phyloP scores from a whole-genome alignment of 2,113 vertebrate species.

The Microcebus murinus region DNA sequence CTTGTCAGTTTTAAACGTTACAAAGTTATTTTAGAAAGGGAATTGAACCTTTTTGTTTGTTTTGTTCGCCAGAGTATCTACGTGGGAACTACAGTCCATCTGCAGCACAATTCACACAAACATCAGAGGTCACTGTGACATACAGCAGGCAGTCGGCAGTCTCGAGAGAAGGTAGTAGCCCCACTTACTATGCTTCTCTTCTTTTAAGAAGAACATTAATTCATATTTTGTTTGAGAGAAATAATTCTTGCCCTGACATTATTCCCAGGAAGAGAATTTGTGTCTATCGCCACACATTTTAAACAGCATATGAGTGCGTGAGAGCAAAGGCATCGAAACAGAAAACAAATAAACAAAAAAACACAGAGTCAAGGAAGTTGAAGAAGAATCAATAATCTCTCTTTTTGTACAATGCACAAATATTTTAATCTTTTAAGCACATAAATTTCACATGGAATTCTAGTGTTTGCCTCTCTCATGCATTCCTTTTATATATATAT shows the following conservation, averaged over 20 bases:
- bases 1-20: conserved; percentile 47
- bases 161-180: neutral
- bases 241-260: neutral
- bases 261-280: neutral
- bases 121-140: neutral
- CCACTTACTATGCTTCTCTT: neutral
- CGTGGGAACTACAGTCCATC: neutral
- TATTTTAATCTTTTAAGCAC: neutral
- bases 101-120: neutral
- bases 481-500: neutral
- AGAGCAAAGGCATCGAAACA: neutral
- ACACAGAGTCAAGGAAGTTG: neutral
- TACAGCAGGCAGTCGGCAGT: neutral
- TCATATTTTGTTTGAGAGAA: neutral
- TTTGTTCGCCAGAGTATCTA: neutral
- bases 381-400: neutral
- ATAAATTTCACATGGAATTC: neutral
- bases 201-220: neutral
- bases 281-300: neutral
- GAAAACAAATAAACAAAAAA: neutral
- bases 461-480: neutral
- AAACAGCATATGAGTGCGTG: neutral
- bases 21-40: neutral
- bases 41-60: neutral
- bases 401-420: neutral